A percentile compares a stretch with the other conserved stretches of the same genome.
These are phyloP conservation scores for Adelphocoris suturalis DNA, from an alignment of 2,888 invertebrate species.

Conservation along the genomic window DNA sequence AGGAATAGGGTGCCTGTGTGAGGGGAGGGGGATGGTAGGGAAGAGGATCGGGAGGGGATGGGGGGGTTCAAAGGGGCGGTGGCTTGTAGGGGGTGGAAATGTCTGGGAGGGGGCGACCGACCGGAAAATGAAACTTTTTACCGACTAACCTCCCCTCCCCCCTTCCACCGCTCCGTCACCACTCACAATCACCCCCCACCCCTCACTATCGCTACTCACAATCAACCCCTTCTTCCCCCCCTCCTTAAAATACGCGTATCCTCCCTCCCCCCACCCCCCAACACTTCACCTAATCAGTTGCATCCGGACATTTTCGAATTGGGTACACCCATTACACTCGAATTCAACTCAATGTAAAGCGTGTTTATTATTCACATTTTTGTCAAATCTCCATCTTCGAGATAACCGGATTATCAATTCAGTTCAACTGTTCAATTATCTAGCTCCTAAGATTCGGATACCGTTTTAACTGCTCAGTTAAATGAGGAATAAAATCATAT, in stretches of 20 bases:
- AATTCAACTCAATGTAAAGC: no score
- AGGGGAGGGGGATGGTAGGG: not conserved
- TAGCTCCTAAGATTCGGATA: no score
- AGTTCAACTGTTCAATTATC: no score
- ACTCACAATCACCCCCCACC: not conserved
- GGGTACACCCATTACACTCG: no score
- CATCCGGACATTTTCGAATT: no score
- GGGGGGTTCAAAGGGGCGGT: slow-evolving; percentile 38
- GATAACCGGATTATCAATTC: no score
- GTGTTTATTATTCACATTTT: no score
- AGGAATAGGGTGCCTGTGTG: slow-evolving; percentile 37
- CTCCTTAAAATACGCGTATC: not conserved
- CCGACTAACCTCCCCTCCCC: slow-evolving; percentile 52
- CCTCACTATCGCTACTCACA: slow-evolving; percentile 70
- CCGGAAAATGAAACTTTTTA: slow-evolving; percentile 75
- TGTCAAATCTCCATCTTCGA: no score
- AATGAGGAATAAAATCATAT: no score
- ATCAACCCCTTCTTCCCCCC: slow-evolving; percentile 62
- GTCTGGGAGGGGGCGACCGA: slow-evolving; percentile 72
- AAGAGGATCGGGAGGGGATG: not conserved
- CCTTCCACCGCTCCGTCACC: not conserved
- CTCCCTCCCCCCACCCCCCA: not conserved
- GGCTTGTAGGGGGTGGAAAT: slow-evolving; percentile 48
- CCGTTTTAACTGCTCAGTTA: no score
- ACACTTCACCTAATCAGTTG: no score